These are phyloP conservation scores for Andrena dorsata DNA, from an alignment of 2,888 invertebrate genomes.

Conservation along the genomic window DNA sequence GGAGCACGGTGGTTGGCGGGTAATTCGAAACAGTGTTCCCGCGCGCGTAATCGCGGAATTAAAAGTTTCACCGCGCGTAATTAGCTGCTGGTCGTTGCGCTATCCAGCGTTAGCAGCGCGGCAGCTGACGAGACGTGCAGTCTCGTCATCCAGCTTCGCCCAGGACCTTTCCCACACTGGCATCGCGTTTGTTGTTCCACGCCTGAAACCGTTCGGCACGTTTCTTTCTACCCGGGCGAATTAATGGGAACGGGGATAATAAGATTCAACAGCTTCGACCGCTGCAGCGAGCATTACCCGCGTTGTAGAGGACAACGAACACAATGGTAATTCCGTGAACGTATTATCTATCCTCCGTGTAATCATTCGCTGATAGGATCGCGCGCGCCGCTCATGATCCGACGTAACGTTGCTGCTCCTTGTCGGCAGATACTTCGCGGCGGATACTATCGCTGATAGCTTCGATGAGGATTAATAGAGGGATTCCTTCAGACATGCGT, in stretches of 20 bases:
- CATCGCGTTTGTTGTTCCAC: conserved; percentile 58
- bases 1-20: conserved; percentile 11
- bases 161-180: conserved; percentile 67
- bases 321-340: conserved; percentile 30
- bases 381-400: conserved; percentile 1
- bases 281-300: neutral
- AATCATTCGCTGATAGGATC: conserved; percentile 20
- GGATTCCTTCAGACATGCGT: conserved; percentile 4
- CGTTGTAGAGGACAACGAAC: conserved; percentile 7
- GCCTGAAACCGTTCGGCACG: neutral
- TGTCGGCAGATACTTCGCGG: conserved; percentile 15
- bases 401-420: neutral
- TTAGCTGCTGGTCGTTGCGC: conserved; percentile 41
- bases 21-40: conserved; percentile 26
- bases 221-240: conserved; percentile 43
- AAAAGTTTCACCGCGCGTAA: conserved; percentile 64
- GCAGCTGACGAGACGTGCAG: conserved; percentile 55
- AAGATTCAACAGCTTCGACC: conserved; percentile 24
- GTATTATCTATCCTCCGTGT: conserved; percentile 23
- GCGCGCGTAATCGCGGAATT: conserved; percentile 54
- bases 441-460: neutral
- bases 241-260: conserved; percentile 46
- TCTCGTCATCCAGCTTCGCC: conserved; percentile 39
- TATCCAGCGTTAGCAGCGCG: conserved; percentile 36
- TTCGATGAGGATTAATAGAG: neutral